A percentile compares a stretch with the other conserved stretches of the same genome.
phyloP scores from a whole-genome alignment of 2,888 invertebrate species.

The Caenorhabditis imperialis region DNA sequence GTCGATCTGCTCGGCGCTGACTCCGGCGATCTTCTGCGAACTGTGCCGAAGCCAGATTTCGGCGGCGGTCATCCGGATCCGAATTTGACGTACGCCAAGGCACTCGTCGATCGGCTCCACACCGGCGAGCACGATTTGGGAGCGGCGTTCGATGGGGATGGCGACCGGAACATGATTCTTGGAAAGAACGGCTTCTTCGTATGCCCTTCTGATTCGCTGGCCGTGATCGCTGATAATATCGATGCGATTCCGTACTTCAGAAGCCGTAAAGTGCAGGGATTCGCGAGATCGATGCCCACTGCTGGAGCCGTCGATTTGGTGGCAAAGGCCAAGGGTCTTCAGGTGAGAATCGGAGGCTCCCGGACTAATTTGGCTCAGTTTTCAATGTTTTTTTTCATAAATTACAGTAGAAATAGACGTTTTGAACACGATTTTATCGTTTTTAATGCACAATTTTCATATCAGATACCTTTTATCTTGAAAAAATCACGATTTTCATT shows the following conservation, averaged over 20 bases:
- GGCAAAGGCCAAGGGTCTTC: conserved; percentile 81
- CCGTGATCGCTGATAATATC: conserved; percentile 92
- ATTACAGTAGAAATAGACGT: too few species aligned
- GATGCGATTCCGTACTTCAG: conserved; percentile 94
- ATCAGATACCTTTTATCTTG: too few species aligned
- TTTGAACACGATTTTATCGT: too few species aligned
- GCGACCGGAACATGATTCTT: conserved; percentile 97
- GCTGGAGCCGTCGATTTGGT: conserved; percentile 83
- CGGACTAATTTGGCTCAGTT: background rate
- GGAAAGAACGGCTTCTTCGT: conserved; percentile 96
- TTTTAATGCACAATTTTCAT: too few species aligned
- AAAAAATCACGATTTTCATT: too few species aligned
- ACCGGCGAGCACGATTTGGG: conserved; percentile 86
- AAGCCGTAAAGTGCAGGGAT: conserved; percentile 84
- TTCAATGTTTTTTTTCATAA: too few species aligned
- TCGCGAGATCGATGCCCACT: conserved; percentile 86
- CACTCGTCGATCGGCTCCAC: conserved; percentile 84
- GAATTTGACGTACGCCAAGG: conserved; percentile 90
- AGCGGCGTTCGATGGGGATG: conserved; percentile 99
- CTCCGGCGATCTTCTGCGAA: conserved; percentile 83
- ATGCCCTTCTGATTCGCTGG: conserved; percentile 95
- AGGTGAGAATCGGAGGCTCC: too few species aligned
- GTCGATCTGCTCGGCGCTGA: conserved; percentile 88
- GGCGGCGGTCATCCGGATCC: conserved; percentile 97
- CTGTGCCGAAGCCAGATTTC: conserved; percentile 91